phyloP scores from a whole-genome alignment of 2,888 invertebrate species.

The Halictus ligatus region DNA sequence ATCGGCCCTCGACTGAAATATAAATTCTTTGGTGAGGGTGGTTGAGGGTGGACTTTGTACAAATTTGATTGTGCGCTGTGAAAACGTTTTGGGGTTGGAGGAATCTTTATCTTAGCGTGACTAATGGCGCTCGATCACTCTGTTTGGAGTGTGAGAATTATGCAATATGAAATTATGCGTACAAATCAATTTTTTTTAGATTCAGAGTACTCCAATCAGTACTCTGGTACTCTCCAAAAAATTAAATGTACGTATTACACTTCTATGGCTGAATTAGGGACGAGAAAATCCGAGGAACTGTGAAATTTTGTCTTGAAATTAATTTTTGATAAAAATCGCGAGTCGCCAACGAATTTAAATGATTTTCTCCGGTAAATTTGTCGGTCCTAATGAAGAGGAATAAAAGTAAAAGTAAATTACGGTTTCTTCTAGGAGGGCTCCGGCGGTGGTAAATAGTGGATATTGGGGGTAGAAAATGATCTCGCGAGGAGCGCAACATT shows the following conservation, averaged over 20 bases:
- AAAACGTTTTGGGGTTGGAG: no score
- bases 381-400: not conserved
- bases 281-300: no score
- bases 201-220: no score
- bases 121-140: no score
- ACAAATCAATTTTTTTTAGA: no score
- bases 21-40: conserved; percentile 35
- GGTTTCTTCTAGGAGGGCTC: not conserved
- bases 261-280: no score
- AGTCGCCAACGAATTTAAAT: not conserved
- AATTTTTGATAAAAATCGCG: not conserved
- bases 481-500: conserved; percentile 70
- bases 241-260: no score
- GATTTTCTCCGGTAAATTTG: not conserved
- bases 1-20: conserved; percentile 68
- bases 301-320: not conserved
- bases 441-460: not conserved
- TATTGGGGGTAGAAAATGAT: not conserved
- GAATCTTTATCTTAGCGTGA: no score
- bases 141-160: no score
- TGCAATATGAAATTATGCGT: no score
- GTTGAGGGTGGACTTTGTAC: not conserved
- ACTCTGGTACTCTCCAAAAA: no score
- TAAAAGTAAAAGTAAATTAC: not conserved
- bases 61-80: not conserved